These are phyloP conservation scores for Pomatostomus ruficeps DNA, from an alignment of 2,113 vertebrate species.

Conservation along the genomic window DNA sequence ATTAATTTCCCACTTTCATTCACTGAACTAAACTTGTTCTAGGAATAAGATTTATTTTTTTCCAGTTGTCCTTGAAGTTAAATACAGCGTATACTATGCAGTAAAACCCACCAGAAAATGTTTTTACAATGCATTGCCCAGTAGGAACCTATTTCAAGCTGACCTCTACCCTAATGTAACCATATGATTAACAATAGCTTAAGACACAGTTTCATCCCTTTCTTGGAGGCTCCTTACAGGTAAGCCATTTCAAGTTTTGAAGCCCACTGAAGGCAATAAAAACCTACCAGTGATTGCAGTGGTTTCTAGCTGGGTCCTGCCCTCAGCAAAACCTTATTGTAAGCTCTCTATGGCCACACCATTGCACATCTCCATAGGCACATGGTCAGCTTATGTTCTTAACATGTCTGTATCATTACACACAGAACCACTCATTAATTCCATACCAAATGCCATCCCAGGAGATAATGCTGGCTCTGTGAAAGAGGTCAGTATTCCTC, in stretches of 20 bases:
- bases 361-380: neutral
- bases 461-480: neutral
- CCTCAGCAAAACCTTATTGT: neutral
- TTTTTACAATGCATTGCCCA: neutral
- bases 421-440: neutral
- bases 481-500: neutral
- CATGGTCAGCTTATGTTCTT: neutral
- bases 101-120: neutral
- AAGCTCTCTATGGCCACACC: neutral
- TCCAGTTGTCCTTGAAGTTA: neutral
- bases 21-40: neutral
- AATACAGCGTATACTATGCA: neutral
- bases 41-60: neutral
- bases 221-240: neutral
- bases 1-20: neutral
- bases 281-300: neutral
- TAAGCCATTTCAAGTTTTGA: neutral
- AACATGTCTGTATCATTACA: neutral
- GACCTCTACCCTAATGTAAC: neutral
- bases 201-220: neutral
- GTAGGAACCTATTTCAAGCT: neutral
- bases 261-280: neutral
- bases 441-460: neutral
- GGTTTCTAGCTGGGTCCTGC: neutral
- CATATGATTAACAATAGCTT: neutral